Evolutionary conservation across 2,113 vertebrate genomes (phyloP).

Genomic region (Sterrhoptilus dennistouni): DNA sequence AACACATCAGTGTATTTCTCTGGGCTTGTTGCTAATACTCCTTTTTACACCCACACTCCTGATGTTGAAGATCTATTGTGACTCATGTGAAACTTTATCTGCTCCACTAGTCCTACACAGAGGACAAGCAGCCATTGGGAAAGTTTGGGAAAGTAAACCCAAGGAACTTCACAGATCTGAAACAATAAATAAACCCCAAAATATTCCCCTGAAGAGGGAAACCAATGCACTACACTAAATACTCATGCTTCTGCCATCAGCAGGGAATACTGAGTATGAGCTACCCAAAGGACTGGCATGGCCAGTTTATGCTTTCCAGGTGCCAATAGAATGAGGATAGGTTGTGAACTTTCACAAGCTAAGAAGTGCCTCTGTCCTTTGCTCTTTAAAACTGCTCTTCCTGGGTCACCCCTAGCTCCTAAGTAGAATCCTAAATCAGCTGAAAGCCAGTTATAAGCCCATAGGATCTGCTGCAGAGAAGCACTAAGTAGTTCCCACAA

Average conservation of each 20-base stretch:
- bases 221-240: background rate
- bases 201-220: background rate
- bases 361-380: background rate
- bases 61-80: background rate
- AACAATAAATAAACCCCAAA: background rate
- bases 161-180: background rate
- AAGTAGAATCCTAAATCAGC: background rate
- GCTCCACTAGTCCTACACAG: background rate
- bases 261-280: background rate
- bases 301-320: background rate
- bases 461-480: background rate
- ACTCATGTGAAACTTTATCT: background rate
- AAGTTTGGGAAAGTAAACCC: background rate
- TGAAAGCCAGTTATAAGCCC: background rate
- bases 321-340: background rate
- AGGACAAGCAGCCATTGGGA: background rate
- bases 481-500: background rate
- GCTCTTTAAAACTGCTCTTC: background rate
- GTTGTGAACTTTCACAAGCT: background rate
- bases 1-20: background rate
- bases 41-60: background rate
- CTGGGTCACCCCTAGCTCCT: background rate
- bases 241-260: background rate
- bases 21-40: background rate
- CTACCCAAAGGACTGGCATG: background rate